These are phyloP conservation scores for Remorina albescens DNA, from an alignment of 2,797 vertebrate genomes.

Conservation along the genomic window DNA sequence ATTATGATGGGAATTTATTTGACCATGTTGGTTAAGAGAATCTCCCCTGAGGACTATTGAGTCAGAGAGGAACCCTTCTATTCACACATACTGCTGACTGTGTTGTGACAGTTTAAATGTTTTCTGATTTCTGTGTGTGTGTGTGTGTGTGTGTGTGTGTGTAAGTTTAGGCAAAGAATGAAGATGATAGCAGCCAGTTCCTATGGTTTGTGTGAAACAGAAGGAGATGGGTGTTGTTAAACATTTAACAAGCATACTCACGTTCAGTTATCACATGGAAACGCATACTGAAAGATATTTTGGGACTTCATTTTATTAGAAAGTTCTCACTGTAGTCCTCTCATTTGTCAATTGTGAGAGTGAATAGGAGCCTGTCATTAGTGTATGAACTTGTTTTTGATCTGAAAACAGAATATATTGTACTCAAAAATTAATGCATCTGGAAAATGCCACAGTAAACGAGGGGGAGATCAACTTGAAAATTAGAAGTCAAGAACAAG, in stretches of 20 bases:
- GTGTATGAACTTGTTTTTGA: not conserved
- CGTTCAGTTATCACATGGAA: conserved; percentile 7
- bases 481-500: conserved; percentile 9
- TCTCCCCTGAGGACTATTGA: conserved; percentile 24
- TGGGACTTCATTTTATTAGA: not conserved
- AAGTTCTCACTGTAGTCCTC: not conserved
- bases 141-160: not conserved
- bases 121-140: conserved; percentile 38
- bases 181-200: conserved; percentile 28
- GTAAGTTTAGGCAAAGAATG: not conserved
- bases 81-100: conserved; percentile 56
- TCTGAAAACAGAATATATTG: conserved; percentile 11
- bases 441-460: not conserved
- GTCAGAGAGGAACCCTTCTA: conserved; percentile 34
- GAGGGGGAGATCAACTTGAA: not conserved
- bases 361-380: not conserved
- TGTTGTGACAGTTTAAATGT: conserved; percentile 69
- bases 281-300: not conserved
- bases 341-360: not conserved
- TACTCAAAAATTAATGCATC: conserved; percentile 18
- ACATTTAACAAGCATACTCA: conserved; percentile 30
- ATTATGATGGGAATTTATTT: conserved; percentile 52
- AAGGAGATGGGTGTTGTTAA: conserved; percentile 26
- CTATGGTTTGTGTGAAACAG: conserved; percentile 39
- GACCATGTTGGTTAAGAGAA: conserved; percentile 39